Evolutionary conservation across 1,140 invertebrate species (phyloP), one percentile per base, ranked within the genome.

Genomic region (Atta texana): DNA sequence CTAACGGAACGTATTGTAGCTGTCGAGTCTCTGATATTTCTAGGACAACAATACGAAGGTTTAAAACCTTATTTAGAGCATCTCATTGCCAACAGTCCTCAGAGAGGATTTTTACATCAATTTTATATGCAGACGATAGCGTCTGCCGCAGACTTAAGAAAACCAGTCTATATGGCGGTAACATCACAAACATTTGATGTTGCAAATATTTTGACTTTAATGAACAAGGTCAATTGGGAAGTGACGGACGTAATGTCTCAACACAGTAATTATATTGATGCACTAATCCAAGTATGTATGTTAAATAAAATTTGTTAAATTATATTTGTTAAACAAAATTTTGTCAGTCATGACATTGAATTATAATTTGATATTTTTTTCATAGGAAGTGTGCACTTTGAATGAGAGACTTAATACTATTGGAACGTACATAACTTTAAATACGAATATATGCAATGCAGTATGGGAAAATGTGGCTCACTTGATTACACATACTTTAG

Each of bases 151-250:
- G 98, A 99, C 95, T 95, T 99, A 76, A 95, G 98, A 68, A 96
- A 97, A 90, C 98, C 98, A 0, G 96, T 99, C 12, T 99, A 99
- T 92, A 97, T 98, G 96, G 96, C 97, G 80, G 98, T 98, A 0
- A 97, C 97, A 0, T 97, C 97, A 0, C 97, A 97, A 91, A 95
- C 97, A 10, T 97, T 99, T n/a, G 97, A 99, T 93, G 97, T 97
- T 49, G 96, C 97, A 63, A 96, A 97, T 55, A 97, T 98, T 72
- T 95, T 99, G 10, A 96, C 96, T 68, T 96, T 97, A n/a, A 99
- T 99, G 97, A 97, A 96, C 5, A 97, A 97, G 95, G 98, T 99
- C 2, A 98, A 98, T 94, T 99, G 99, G 99, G 98, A 99, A 94
- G 97, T 99, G 0, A 97, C 97, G 93, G 98, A 99, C 92, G 98